phyloP scores from a whole-genome alignment of 1,140 invertebrate genomes.

The Polypedilum vanderplanki region DNA sequence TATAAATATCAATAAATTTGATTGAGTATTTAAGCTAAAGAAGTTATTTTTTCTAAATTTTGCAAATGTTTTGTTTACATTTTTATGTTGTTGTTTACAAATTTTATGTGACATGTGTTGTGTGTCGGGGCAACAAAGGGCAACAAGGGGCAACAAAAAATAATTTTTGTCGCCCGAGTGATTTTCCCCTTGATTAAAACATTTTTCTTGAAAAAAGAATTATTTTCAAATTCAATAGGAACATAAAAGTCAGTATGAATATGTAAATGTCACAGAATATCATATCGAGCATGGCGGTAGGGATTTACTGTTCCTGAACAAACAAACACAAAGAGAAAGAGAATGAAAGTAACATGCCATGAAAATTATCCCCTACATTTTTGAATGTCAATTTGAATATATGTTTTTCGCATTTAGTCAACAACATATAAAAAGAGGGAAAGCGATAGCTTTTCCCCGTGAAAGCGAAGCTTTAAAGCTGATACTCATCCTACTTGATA shows the following conservation, averaged over 20 bases:
- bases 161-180: too few relatives aligned
- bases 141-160: too few relatives aligned
- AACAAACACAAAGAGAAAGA: background rate
- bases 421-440: too few relatives aligned
- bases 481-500: background rate
- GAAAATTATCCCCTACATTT: constrained; percentile 1
- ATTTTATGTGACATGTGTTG: too few relatives aligned
- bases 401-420: background rate
- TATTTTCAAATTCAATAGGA: background rate
- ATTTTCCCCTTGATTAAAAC: background rate
- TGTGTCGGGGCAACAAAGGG: too few relatives aligned
- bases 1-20: too few relatives aligned
- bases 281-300: background rate
- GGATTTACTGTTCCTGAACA: background rate
- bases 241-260: background rate
- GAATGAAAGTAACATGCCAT: background rate
- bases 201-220: background rate
- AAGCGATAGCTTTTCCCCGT: background rate
- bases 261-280: background rate
- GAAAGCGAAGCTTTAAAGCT: background rate
- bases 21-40: too few relatives aligned
- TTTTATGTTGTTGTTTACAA: too few relatives aligned
- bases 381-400: constrained; percentile 13
- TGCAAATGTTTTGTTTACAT: too few relatives aligned
- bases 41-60: too few relatives aligned